Base-by-base conservation (phyloP, 2,797 vertebrate genomes). In the Clarias pachynema region DNA sequence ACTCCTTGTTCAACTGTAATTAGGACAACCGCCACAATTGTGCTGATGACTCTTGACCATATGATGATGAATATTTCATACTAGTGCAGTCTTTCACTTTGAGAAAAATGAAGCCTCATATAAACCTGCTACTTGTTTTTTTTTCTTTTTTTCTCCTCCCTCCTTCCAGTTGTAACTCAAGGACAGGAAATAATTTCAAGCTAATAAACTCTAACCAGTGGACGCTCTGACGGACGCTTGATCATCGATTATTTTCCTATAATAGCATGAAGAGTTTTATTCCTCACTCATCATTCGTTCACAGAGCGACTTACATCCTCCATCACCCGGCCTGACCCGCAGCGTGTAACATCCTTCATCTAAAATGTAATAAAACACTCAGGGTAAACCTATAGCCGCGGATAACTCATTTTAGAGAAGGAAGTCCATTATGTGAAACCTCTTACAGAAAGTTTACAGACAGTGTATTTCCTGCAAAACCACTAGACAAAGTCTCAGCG, bases 61-160 rank as follows among this genome's bases (percentile, higher is more conserved):
- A 20, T 12, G 69, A 81, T 85, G 68, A 68, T 85, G 79, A 82
- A 85, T 82, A 85, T 81, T 85, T 80, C 44, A 85, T 68, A 40
- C 20, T 49, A 24, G 3, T 31, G 63, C 60, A 44, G 24, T 86
- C 62, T 57, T 77, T 75, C 49, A 81, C 31, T 74, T 24, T 63
- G 84, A 72, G 20, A 80, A 63, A 57, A 26, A 7, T 20, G 14
- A 6, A 60, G 44, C 26, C 9, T 2, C 3, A 26, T 80, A 29
- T n/a, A 49, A 49, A 70, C n/a, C 37, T 6, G 56, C 18, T 18
- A 31, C 26, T 73, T 62, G 1, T 37, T 37, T 10, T 68, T 79
- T 18, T 24, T 62, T 31, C 31, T n/a, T n/a, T 59, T 59, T 59
- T 18, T 3, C 4, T 34, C 37, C 37, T 5, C 37, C 10, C 34